These are phyloP conservation scores for Carassius gibelio DNA, from an alignment of 2,113 vertebrate genomes.

Conservation along the genomic window DNA sequence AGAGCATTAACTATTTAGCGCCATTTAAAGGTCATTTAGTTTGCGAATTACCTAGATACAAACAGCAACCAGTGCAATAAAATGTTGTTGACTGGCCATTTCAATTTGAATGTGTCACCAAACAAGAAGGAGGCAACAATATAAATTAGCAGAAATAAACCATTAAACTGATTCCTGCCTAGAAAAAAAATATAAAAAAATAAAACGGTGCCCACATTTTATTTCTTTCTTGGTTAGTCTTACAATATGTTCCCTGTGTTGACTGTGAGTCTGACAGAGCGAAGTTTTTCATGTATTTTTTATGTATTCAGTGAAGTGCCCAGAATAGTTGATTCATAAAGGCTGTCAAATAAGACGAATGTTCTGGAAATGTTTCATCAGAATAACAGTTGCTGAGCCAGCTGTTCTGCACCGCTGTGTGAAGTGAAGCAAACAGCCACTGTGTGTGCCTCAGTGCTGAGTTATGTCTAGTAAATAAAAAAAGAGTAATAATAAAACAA, in stretches of 20 bases:
- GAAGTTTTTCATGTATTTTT: conserved; percentile 15
- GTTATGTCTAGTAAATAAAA: neutral
- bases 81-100: neutral
- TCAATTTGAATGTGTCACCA: neutral
- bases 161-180: conserved; percentile 2
- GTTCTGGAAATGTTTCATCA: conserved; percentile 30
- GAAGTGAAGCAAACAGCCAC: conserved; percentile 11
- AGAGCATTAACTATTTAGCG: neutral
- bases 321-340: conserved; percentile 23
- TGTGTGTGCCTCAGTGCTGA: conserved; percentile 19
- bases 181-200: conserved; percentile 47
- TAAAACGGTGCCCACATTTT: conserved; percentile 35
- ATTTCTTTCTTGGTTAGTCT: conserved; percentile 15
- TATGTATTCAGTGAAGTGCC: conserved; percentile 37
- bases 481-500: neutral
- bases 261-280: conserved; percentile 16
- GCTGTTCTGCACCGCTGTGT: conserved; percentile 36
- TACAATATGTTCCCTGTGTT: conserved; percentile 54
- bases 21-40: neutral
- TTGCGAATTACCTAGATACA: neutral
- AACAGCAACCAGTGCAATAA: neutral
- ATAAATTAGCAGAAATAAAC: neutral
- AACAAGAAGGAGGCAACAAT: neutral
- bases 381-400: conserved; percentile 28
- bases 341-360: conserved; percentile 24